Evolutionary conservation across 1,140 invertebrate species (phyloP), one percentile per base, ranked within the genome.

Genomic region (Drosophila bifasciata): DNA sequence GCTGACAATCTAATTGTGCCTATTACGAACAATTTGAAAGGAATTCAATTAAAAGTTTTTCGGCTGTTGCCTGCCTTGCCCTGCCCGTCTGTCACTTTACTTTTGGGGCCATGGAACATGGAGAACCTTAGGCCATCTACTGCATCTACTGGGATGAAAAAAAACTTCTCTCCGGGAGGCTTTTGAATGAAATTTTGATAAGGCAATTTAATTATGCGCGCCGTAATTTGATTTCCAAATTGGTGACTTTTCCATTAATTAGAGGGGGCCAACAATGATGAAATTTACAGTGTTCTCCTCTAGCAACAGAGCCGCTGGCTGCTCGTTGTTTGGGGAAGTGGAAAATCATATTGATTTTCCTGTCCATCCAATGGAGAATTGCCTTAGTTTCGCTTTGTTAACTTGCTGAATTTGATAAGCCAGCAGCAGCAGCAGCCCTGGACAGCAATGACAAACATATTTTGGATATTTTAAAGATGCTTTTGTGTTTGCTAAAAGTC

Each of bases 31-130:
- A 78, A 71, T 88, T 83, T 83, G 61, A 84, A 88, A 62, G 69
- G 71, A 88, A 88, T 88, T 88, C 83, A 88, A 88, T 88, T 88
- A 88, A 88, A 88, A 88, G 62, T 88, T 81, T 77, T 76, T 45
- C 58, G 73, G 61, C 75, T 68, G 49, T 57, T 70, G 46, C 59
- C 76, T 57, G 51, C 69, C 17, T 44, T 68, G n/a, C n/a, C 49
- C 52, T 70, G 50, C 59, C 77, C 52, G 51, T 70, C 19, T 44
- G 16, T 48, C 19, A 51, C 32, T 40, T 28, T 23, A n/a, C 5
- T 21, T 25, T 1, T 17, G n/a, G 28, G 32, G 11, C 32, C 32
- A 5, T 5, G 44, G 52, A 56, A 45, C n/a, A n/a, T n/a, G 19
- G 70, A 23, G 28, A 56, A 72, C 76, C 53, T 75, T 75, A 23